Evolutionary conservation across 2,113 vertebrate genomes (phyloP).

Genomic region (Shinisaurus crocodilurus): DNA sequence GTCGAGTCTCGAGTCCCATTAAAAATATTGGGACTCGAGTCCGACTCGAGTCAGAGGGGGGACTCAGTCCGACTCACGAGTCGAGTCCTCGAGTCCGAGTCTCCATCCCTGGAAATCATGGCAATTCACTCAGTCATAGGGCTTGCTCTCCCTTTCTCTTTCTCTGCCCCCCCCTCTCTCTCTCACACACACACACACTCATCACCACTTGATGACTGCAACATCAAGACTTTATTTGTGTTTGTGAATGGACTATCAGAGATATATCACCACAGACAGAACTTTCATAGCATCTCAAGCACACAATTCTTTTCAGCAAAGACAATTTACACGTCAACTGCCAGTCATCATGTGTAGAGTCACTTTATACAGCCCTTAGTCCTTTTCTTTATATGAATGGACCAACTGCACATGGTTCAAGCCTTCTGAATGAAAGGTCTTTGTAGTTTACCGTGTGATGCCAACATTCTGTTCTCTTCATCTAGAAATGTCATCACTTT

Average conservation of each 20-base stretch:
- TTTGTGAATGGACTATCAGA: background rate
- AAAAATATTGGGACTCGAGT: too few species aligned
- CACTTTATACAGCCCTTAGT: background rate
- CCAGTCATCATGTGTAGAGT: background rate
- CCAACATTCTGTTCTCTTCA: conserved; percentile 71
- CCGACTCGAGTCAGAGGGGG: too few species aligned
- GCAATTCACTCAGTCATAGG: background rate
- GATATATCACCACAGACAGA: background rate
- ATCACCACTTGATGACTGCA: background rate
- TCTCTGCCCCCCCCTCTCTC: too few species aligned
- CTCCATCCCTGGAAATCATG: too few species aligned
- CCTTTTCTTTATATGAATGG: background rate
- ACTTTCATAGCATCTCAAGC: background rate
- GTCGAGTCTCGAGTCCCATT: too few species aligned
- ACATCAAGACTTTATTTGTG: background rate
- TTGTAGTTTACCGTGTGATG: conserved; percentile 80
- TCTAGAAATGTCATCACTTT: conserved; percentile 79
- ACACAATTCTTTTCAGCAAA: background rate
- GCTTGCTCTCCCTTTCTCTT: background rate
- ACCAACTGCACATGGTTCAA: conserved; percentile 3
- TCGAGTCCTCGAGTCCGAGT: too few species aligned
- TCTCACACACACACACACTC: background rate
- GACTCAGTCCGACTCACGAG: too few species aligned
- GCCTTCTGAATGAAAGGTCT: background rate
- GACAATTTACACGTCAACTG: background rate